A percentile compares a stretch with the other conserved stretches of the same genome.
These are phyloP conservation scores for Chiloscyllium plagiosum DNA, from an alignment of 2,113 vertebrate genomes.

Conservation along the genomic window DNA sequence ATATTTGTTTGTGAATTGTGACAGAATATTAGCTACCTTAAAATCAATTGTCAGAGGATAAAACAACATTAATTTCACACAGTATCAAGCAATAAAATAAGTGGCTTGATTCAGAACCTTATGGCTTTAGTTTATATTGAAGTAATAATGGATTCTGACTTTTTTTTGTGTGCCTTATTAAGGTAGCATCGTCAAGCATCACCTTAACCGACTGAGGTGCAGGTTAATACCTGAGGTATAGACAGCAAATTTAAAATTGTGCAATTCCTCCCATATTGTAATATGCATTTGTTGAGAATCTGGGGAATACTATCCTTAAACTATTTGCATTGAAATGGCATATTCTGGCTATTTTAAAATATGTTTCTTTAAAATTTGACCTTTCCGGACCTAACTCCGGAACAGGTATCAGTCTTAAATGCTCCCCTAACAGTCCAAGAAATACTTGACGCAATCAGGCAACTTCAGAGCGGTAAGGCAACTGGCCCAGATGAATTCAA, in stretches of 20 bases:
- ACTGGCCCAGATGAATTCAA: too few relatives aligned
- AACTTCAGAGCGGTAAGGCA: too few relatives aligned
- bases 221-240: not conserved
- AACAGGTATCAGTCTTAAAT: too few relatives aligned
- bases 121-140: not conserved
- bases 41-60: not conserved
- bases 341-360: not conserved
- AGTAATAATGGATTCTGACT: not conserved
- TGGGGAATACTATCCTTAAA: not conserved
- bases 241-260: not conserved
- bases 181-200: not conserved
- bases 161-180: not conserved
- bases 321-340: not conserved
- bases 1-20: not conserved
- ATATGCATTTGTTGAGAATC: not conserved
- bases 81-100: not conserved
- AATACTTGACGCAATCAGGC: too few relatives aligned
- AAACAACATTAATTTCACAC: not conserved
- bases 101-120: not conserved
- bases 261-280: not conserved
- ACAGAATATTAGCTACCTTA: not conserved
- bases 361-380: not conserved
- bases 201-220: not conserved
- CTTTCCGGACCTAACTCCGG: too few relatives aligned
- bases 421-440: too few relatives aligned